These are phyloP conservation scores for Gasteruption jaculator DNA, from an alignment of 2,888 invertebrate genomes.

Conservation along the genomic window DNA sequence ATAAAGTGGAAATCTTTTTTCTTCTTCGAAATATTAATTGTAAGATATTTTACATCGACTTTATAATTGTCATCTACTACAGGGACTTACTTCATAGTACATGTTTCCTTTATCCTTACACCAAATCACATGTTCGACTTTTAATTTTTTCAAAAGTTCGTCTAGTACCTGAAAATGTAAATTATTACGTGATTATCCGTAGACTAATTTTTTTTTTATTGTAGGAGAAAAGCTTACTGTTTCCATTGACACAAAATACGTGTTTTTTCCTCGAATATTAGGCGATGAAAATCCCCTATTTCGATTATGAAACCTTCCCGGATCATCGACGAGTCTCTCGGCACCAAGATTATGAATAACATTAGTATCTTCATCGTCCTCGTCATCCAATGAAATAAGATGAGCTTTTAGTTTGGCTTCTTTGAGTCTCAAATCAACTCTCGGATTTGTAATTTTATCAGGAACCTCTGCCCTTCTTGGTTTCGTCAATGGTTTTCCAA, in stretches of 20 bases:
- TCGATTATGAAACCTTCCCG: constrained; percentile 8
- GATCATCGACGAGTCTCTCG: not conserved
- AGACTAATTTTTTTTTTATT: constrained; percentile 25
- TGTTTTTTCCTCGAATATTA: constrained; percentile 24
- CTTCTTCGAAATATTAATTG: no score
- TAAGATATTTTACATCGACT: no score
- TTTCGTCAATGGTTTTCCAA: constrained; percentile 45
- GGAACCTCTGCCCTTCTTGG: constrained; percentile 29
- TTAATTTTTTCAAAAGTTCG: constrained; percentile 62
- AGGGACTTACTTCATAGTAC: constrained; percentile 63
- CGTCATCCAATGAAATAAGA: constrained; percentile 21
- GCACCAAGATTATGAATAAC: constrained; percentile 9
- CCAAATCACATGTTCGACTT: constrained; percentile 69
- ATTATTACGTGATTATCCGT: constrained; percentile 22
- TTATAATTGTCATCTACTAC: no score
- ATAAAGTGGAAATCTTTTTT: no score
- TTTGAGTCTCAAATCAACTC: constrained; percentile 39
- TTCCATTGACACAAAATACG: constrained; percentile 64
- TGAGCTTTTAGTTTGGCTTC: constrained; percentile 31
- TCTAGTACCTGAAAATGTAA: constrained; percentile 58
- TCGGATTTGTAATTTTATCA: constrained; percentile 24
- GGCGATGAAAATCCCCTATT: constrained; percentile 17
- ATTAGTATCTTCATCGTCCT: constrained; percentile 20
- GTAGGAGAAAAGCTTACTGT: constrained; percentile 51
- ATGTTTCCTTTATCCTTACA: constrained; percentile 64